Evolutionary conservation across 2,888 invertebrate species (phyloP), one percentile per base, ranked within the genome.

Genomic region (Salpingus planirostris): DNA sequence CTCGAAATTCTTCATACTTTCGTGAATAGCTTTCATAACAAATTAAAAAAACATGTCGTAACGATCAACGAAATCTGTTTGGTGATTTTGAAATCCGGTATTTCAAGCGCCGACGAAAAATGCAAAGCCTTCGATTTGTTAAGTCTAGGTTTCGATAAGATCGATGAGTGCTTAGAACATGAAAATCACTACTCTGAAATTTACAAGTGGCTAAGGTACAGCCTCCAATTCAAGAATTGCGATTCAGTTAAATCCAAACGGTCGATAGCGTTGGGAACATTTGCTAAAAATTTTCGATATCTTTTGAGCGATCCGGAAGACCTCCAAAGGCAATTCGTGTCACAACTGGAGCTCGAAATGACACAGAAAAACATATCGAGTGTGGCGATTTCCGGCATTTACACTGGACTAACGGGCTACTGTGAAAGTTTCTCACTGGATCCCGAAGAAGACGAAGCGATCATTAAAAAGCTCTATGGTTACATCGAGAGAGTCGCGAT

Each of bases 1-100:
- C 41, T 60, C 13, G 57, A 57, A 38, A 49, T 63, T 27, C 31
- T 61, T 11, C 55, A 50, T 39, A 50, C 53, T 4, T 34, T 61
- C 2, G 43, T 59, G 3, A 61, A 57, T 29, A 60, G 56, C 43
- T 58, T 55, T 36, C 31, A 48, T 2, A 8, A 22, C 4, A 54
- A 52, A 47, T 27, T 61, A 12, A 43, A 51, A 34, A 49, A 46
- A 36, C 46, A 57, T 33, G 42, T 57, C 21, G 26, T 52, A n/a
- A 44, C 44, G 14, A 49, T 60, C 18, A 49, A 53, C 31, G 42
- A 46, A 29, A 33, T 50, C 23, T 55, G 54, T 39, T 25, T 52
- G 5, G 50, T 41, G 43, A 38, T 58, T 24, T 23, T 47, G 32
- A 45, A 38, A 30, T 50, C 46, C 6, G 39, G 36, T 2, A 32